Percentiles rank a stretch among this genome's conserved stretches.
Conservation (phyloP, 2,888 invertebrate genomes). For the Clistopyga incitator region DNA sequence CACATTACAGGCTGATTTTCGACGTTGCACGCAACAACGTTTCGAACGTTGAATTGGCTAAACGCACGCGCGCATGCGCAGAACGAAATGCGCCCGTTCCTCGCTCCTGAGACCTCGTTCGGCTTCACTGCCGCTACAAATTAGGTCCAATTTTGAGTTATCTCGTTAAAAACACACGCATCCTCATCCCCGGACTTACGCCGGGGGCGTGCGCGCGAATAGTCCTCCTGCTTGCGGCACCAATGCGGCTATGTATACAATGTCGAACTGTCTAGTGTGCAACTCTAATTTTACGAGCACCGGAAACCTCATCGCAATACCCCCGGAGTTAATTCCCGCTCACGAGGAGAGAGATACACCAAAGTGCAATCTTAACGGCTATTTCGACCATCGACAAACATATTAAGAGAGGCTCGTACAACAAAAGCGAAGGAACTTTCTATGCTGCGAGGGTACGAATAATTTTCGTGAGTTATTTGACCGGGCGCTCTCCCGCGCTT, state of each 20-base stretch:
- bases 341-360: conserved; percentile 37
- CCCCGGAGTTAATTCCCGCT: conserved; percentile 39
- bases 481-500: background rate
- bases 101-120: conserved; percentile 29
- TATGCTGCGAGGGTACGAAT: background rate
- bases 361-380: conserved; percentile 54
- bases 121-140: conserved; percentile 60
- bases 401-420: conserved; percentile 8
- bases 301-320: conserved; percentile 59
- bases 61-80: conserved; percentile 20
- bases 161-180: conserved; percentile 66
- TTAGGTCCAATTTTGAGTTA: conserved; percentile 63
- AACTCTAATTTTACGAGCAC: conserved; percentile 62
- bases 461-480: background rate
- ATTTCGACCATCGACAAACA: conserved; percentile 35
- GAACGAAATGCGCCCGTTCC: background rate
- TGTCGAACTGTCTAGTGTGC: conserved; percentile 42
- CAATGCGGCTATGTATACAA: conserved; percentile 14
- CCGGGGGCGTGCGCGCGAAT: conserved; percentile 32
- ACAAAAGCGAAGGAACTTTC: background rate
- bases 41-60: conserved; percentile 10
- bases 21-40: conserved; percentile 29
- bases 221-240: background rate
- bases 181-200: conserved; percentile 38
- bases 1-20: conserved; percentile 7